phyloP scores from a whole-genome alignment of 2,113 vertebrate species.

The Emydura subglobosa region DNA sequence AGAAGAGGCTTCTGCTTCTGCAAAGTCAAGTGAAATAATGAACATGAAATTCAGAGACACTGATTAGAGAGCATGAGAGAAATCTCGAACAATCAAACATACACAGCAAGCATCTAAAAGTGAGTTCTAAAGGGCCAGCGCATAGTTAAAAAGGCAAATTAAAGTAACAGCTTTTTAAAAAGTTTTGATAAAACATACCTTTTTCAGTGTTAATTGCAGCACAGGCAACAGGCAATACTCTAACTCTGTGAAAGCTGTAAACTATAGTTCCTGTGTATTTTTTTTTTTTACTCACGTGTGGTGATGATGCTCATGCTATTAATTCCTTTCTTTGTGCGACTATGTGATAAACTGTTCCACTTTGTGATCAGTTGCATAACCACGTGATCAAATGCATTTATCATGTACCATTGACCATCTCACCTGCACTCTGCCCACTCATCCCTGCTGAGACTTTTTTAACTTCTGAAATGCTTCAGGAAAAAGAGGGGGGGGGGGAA shows the following conservation, averaged over 20 bases:
- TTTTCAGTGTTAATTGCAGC: background rate
- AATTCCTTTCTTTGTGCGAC: background rate
- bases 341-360: background rate
- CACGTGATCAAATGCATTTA: background rate
- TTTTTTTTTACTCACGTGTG: background rate
- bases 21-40: background rate
- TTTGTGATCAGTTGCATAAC: background rate
- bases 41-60: background rate
- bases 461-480: constrained; percentile 15
- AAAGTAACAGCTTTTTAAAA: background rate
- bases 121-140: background rate
- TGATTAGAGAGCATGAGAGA: background rate
- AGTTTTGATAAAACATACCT: background rate
- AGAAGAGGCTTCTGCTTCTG: background rate
- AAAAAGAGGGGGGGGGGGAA: background rate
- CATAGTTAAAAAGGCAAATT: background rate
- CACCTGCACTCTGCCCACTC: background rate
- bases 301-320: background rate
- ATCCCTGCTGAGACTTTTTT: background rate
- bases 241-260: background rate
- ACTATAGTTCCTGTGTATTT: rapidly evolving
- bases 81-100: background rate
- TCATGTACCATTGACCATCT: background rate
- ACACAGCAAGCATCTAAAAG: background rate
- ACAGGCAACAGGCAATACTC: background rate